phyloP scores from a whole-genome alignment of 1,140 invertebrate species.

The Bombyx mori region DNA sequence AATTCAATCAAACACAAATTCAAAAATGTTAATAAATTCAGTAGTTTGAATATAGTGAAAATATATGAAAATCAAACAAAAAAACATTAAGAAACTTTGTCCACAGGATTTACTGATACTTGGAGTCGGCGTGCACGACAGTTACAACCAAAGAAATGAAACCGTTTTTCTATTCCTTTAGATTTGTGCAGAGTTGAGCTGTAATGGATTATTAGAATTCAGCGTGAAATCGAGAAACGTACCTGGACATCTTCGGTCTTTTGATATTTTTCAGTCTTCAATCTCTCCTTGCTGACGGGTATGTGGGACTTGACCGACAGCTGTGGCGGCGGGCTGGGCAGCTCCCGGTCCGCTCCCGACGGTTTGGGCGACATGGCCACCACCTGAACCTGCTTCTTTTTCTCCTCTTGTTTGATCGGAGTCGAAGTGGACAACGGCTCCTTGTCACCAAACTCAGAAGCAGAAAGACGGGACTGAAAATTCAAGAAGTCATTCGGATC shows the following conservation, averaged over 20 bases:
- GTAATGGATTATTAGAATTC: not conserved
- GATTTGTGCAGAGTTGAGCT: too few species aligned
- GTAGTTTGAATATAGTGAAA: too few species aligned
- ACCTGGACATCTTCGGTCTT: constrained; percentile 33
- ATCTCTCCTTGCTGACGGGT: constrained; percentile 26
- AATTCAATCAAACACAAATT: too few species aligned
- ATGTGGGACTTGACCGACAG: constrained; percentile 24
- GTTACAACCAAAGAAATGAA: not conserved
- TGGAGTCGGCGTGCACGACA: not conserved
- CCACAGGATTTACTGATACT: too few species aligned
- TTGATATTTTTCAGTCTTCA: constrained; percentile 28
- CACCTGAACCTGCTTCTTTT: constrained; percentile 38
- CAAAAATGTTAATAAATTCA: too few species aligned
- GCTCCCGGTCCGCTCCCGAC: constrained; percentile 7
- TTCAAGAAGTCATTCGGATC: too few species aligned
- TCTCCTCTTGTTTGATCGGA: constrained; percentile 40
- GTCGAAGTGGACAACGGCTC: constrained; percentile 58
- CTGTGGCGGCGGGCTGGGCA: constrained; percentile 16
- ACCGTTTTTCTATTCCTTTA: too few species aligned
- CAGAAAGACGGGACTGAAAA: constrained; percentile 27
- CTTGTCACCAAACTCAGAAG: constrained; percentile 33
- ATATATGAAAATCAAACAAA: too few species aligned
- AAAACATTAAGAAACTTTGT: too few species aligned
- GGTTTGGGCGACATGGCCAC: constrained; percentile 60
- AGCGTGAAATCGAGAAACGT: not conserved